Evolutionary conservation across 2,113 vertebrate species (phyloP).

Genomic region (Notiomystis cincta): DNA sequence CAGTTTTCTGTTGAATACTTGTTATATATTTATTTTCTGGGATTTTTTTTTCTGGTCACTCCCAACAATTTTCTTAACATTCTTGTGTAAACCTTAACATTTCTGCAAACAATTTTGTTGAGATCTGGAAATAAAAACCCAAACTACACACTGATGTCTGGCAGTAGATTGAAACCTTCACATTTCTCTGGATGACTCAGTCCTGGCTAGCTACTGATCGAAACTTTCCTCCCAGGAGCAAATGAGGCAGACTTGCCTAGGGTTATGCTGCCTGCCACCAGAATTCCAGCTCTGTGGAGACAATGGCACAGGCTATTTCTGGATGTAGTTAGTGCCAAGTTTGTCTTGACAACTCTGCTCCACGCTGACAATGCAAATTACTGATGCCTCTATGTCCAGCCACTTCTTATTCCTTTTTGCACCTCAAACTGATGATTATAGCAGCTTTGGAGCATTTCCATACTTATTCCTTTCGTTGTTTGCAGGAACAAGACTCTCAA

Average conservation of each 20-base stretch:
- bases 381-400: neutral
- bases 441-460: neutral
- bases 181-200: neutral
- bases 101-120: neutral
- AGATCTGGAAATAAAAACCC: neutral
- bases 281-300: neutral
- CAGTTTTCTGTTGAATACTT: neutral
- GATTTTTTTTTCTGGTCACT: neutral
- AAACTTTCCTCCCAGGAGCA: neutral
- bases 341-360: conserved; percentile 3
- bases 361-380: neutral
- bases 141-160: neutral
- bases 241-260: neutral
- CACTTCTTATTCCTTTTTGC: neutral
- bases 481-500: neutral
- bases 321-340: neutral
- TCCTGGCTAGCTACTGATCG: neutral
- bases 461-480: neutral
- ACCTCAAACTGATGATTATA: neutral
- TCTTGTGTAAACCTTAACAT: neutral
- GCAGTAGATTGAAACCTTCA: neutral
- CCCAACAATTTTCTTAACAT: neutral
- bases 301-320: neutral
- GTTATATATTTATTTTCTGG: neutral
- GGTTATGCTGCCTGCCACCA: neutral